A percentile compares a stretch with the other conserved stretches of the same genome.
phyloP scores from a whole-genome alignment of 2,113 vertebrate genomes.

The Pseudopipra pipra region DNA sequence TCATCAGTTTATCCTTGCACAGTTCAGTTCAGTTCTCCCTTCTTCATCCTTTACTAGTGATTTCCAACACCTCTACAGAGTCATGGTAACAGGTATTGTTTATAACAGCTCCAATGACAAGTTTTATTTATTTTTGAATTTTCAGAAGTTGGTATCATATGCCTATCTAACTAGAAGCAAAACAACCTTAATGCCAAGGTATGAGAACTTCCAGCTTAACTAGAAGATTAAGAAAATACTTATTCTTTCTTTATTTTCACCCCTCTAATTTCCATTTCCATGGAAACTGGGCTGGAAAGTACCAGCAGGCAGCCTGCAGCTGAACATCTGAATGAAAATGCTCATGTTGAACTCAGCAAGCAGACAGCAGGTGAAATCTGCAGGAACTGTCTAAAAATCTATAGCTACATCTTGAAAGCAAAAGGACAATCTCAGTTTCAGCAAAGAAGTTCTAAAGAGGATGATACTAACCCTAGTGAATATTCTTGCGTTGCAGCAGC shows the following conservation, averaged over 20 bases:
- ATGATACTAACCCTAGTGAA: background rate
- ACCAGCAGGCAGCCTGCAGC: conserved; percentile 60
- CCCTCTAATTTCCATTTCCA: conserved; percentile 57
- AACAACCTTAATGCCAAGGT: background rate
- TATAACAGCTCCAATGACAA: background rate
- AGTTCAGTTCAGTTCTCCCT: background rate
- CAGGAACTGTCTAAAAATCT: conserved; percentile 22
- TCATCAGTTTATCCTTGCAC: background rate
- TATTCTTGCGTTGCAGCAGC: background rate
- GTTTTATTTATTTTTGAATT: background rate
- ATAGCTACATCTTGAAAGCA: conserved; percentile 6
- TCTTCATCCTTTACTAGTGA: background rate
- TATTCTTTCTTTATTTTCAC: conserved; percentile 43
- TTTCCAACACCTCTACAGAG: background rate
- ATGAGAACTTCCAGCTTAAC: conserved; percentile 44
- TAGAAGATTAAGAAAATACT: conserved; percentile 50
- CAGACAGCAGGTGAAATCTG: conserved; percentile 58
- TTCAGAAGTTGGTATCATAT: background rate
- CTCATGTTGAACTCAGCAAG: conserved; percentile 48
- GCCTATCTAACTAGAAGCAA: background rate
- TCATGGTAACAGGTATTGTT: background rate
- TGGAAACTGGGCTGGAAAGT: conserved; percentile 59
- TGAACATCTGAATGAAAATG: conserved; percentile 56
- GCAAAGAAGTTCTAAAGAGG: background rate
- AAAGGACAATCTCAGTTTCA: background rate